Base-by-base conservation (phyloP, 2,113 vertebrate species). In the Poeciliopsis prolifica region DNA sequence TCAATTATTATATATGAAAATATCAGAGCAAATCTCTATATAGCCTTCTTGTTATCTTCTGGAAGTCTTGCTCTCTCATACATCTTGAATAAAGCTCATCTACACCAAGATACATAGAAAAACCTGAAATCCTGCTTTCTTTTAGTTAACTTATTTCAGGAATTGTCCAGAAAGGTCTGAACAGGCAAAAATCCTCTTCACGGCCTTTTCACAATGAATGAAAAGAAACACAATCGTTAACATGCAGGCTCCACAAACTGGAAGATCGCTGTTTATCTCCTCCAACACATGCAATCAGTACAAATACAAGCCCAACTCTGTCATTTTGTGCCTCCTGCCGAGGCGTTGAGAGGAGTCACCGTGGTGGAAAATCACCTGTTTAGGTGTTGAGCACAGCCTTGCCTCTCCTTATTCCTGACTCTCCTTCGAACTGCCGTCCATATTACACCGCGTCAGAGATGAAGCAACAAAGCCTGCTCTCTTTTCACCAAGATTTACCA, bases 361-460 rank as follows among this genome's bases (percentile, higher is more conserved):
- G 88, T 89, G 88, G 91, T 81, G 88, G 89, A 93, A 94, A 94
- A 95, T 94, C 92, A 93, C 93, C 91, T 93, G 93, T 93, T 95
- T 94, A 93, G 89, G 89, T 90, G 92, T 91, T 82, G 90, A 93
- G 90, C 90, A 86, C 88, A 86, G 85, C 84, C 86, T 81, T 74
- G 75, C 70, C 81, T 88, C 79, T 86, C 84, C 85, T 88, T 72
- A 80, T 81, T 86, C 79, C 81, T 74, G 75, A 33, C 84, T 81
- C 80, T 80, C 72, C 70, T 71, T 87, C 84, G 79, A 80, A 84
- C 84, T 75, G 84, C 86, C 83, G 75, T 90, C 84, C 88, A 85
- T 87, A 92, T 87, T 87, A 92, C 81, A 63, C 76, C 66, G 67
- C 68, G 72, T 68, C 78, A 72, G 65, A 84, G 76, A 85, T 40